Base-by-base conservation (phyloP, 1,140 invertebrate species). In the Diorhabda sublineata region DNA sequence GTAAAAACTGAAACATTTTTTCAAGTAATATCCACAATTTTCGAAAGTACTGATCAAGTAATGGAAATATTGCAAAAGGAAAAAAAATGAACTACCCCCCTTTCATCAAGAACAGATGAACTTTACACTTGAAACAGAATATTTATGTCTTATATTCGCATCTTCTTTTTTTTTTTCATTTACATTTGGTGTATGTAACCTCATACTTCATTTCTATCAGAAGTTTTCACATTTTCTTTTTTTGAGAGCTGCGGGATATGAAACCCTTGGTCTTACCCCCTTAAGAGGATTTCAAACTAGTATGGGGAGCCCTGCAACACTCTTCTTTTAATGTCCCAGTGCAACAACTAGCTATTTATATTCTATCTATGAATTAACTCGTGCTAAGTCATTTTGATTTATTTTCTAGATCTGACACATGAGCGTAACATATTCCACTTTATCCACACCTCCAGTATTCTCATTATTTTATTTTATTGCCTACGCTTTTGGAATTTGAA, bases 391-490 rank as follows among this genome's bases (percentile, higher is more conserved):
- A 11, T 45, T 26, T 26, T n/a, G 59, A 45, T 68, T 45, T 45
- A 71, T 66, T 63, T 68, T 43, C 56, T 67, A 6, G 42, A 58
- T 65, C 44, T 67, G 45, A 71, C 47, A 45, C 26, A 62, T 68
- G 59, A 68, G 42, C 67, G 59, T 42, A 62, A 68, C 42, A 68
- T 61, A 62, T 45, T 62, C 60, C 11, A 68, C 45, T 60, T 68
- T 68, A 62, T 68, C 59, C 60, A 68, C 67, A 8, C 67, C 44
- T 68, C 58, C 60, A 59, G 63, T 68, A 47, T 68, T 59, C 45
- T 67, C 58, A 45, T 67, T 67, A 45, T 67, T 60, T 45, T 60
- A 60, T 61, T 67, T 41, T 44, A 60, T 60, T 58, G 65, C 43
- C 65, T 67, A 41, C 9, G 65, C 58, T 67, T 43, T 58, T 58